Conservation (phyloP, 1,140 invertebrate species). For the Octopus sinensis region DNA sequence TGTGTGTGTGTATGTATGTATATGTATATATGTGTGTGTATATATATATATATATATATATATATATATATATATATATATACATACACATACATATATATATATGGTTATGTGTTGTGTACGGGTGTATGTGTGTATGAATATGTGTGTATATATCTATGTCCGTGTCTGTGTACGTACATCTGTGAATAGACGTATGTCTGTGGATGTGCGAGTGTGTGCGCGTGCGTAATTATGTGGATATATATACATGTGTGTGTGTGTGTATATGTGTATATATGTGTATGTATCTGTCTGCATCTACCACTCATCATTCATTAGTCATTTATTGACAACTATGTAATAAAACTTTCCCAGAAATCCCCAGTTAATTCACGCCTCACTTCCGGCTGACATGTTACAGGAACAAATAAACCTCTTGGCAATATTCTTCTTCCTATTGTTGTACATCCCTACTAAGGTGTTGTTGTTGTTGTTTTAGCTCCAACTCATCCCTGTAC, state of each 20-base stretch:
- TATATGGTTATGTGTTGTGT: not conserved
- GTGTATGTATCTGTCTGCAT: not conserved
- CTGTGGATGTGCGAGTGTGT: conserved; percentile 12
- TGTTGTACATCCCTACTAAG: too few species aligned
- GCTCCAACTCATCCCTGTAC: too few species aligned
- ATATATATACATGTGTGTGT: conserved; percentile 19
- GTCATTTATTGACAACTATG: too few species aligned
- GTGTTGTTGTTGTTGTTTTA: too few species aligned
- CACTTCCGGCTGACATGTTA: too few species aligned
- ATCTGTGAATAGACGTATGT: not conserved
- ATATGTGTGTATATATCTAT: conserved; percentile 8
- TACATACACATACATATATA: not conserved
- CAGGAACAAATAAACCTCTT: too few species aligned
- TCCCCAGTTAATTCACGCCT: too few species aligned
- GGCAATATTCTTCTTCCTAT: too few species aligned
- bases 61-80: not conserved
- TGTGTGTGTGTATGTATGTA: not conserved
- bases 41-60: not conserved
- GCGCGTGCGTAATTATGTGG: conserved; percentile 17
- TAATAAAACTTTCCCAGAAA: too few species aligned
- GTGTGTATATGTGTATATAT: not conserved
- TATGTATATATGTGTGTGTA: not conserved
- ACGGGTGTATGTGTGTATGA: not conserved
- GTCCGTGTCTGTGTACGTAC: conserved; percentile 15
- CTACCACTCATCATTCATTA: too few species aligned